Evolutionary conservation across 1,140 invertebrate species (phyloP), one percentile per base, ranked within the genome.

Genomic region (Bactericera cockerelli): DNA sequence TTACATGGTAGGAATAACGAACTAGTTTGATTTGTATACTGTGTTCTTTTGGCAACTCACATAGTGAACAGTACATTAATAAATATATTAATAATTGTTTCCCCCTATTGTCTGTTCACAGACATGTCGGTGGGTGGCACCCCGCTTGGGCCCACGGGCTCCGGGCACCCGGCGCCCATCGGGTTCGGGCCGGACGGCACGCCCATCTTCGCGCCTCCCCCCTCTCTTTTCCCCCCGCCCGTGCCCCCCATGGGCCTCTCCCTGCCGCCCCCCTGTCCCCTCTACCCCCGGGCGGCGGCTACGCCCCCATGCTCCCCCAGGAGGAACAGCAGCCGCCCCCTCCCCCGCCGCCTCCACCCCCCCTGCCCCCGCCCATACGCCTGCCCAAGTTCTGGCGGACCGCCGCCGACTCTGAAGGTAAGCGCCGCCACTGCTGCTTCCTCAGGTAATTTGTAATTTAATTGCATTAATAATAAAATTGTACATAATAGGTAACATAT

Each of bases 281-380:
- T 53, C 57, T 56, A 2, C 65, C 59, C 61, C 65, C 69, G 66
- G 65, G 69, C 28, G 16, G 56, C 25, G 11, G 60, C 49, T 11
- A 11, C 22, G 28, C 21, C 59, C 36, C 59, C 36, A 4, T 39
- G 39, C 25, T 55, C 13, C 33, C 56, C 42, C 62, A 65, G 66
- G 57, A 55, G 63, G 26, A 42, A 61, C 69, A 59, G 55, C 63
- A 63, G 62, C 62, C 65, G 58, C 70, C 58, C 56, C 69, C 59
- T 57, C 63, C 64, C 61, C 62, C 65, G 58, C 70, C 58, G 57
- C 67, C 55, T 60, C 67, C 16, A 58, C 60, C 16, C 60, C 65
- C 26, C 65, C 67, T 6, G 67, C 67, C 21, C 59, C 67, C 2
- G 55, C 67, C 42, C 67, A 65, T 56, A 65, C 68, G 59, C 4